Base-by-base conservation (phyloP, 2,888 invertebrate species). In the Sarcophaga rosellei region DNA sequence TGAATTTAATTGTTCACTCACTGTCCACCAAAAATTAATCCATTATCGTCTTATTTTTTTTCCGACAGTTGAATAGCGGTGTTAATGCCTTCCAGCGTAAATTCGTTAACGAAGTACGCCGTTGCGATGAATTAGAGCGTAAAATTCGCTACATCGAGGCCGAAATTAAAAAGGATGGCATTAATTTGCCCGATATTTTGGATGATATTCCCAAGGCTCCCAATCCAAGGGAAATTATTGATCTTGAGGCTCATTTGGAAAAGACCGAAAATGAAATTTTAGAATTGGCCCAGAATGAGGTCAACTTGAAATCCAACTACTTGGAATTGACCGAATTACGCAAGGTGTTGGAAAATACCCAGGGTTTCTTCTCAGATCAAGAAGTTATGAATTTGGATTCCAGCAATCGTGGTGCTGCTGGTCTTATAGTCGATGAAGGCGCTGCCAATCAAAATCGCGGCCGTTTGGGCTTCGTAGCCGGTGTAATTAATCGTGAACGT, bases 191-290 rank as follows among this genome's bases (percentile, higher is more conserved):
- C 6, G 97, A 97, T 88, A 95, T 96, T 53, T 94, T 94, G 15
- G 96, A 96, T 69, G 94, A 94, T 83, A 92, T 94, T 79, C 96
- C 97, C 12, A 95, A 96, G 87, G 96, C 96, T 3, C 96, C 97
- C 2, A 95, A 95, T 90, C 96, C 96, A 23, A 94, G 96, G 79
- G 97, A 97, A 92, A 96, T 97, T 93, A 96, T 97, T 87, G 97
- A 97, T 88, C 91, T 93, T 78, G 93, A 97, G 96, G 97, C 97
- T 1, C 98, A 98, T 90, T 95, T 99, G 92, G 99, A 99, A 93
- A 98, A 99, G 94, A 97, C 98, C 69, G 99, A 99, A 93, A 97
- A 97, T 90, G 99, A 99, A 93, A 96, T 99, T 89, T 95, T 97
- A 82, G 99, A 99, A 94, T 95, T 99, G 88, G 98, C 98, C 85